Conservation (phyloP, 2,888 invertebrate species). For the Eupithecia abbreviata region DNA sequence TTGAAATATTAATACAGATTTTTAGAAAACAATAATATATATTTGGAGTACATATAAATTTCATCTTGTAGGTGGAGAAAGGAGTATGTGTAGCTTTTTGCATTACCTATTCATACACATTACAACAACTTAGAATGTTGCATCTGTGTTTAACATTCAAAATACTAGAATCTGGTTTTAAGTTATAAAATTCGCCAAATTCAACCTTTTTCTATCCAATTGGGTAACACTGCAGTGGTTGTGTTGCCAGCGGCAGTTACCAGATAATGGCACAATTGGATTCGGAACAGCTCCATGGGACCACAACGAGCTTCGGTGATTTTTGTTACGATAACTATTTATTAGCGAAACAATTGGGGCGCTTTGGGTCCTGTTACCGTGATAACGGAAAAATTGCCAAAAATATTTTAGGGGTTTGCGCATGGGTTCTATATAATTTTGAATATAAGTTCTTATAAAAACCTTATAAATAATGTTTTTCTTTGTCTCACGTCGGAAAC, state of each 20-base stretch:
- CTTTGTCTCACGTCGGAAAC: too few relatives aligned
- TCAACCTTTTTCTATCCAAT: not conserved
- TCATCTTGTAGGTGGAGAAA: not conserved
- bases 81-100: not conserved
- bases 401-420: not conserved
- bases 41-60: not conserved
- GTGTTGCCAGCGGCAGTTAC: constrained; percentile 52
- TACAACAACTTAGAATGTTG: not conserved
- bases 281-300: constrained; percentile 58
- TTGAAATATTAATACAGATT: not conserved
- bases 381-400: not conserved
- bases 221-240: not conserved
- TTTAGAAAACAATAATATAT: not conserved
- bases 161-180: not conserved
- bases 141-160: not conserved
- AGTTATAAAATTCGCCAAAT: not conserved
- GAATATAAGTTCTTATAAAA: too few relatives aligned
- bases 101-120: not conserved
- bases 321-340: constrained; percentile 40
- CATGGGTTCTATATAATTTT: not conserved
- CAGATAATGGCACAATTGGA: constrained; percentile 67
- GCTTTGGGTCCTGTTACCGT: not conserved
- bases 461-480: too few relatives aligned
- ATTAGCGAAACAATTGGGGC: constrained; percentile 19
- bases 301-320: constrained; percentile 54